phyloP scores from a whole-genome alignment of 2,797 vertebrate species.

The Sebastes miniatus region DNA sequence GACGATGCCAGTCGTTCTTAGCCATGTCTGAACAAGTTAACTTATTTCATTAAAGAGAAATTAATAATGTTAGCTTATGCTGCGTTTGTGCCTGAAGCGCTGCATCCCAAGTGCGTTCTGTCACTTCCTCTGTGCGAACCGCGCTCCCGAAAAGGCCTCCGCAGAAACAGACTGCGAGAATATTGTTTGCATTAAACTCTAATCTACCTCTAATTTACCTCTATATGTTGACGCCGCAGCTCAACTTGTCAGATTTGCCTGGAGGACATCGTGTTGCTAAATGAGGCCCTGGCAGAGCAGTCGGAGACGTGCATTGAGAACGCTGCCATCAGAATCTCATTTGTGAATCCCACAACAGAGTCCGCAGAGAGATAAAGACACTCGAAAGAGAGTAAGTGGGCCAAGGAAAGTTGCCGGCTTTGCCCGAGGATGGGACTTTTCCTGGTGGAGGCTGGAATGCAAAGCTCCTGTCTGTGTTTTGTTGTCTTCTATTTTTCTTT shows the following conservation, averaged over 20 bases:
- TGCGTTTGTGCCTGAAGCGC: conserved; percentile 45
- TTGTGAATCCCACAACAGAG: conserved; percentile 60
- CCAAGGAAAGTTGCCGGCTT: conserved; percentile 69
- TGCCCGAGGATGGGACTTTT: conserved; percentile 76
- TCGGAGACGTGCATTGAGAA: conserved; percentile 40
- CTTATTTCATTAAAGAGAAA: conserved; percentile 56
- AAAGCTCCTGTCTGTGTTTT: conserved; percentile 63
- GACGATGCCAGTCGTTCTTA: conserved; percentile 46
- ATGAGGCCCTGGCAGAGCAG: conserved; percentile 47
- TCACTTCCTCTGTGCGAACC: conserved; percentile 25
- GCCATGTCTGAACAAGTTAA: conserved; percentile 66
- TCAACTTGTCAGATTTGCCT: conserved; percentile 65
- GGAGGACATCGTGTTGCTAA: conserved; percentile 42
- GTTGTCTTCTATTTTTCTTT: conserved; percentile 70
- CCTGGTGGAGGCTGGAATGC: conserved; percentile 72
- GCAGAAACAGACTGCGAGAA: conserved; percentile 36
- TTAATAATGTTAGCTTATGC: conserved; percentile 49
- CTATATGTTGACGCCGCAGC: conserved; percentile 60
- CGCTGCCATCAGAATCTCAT: conserved; percentile 52
- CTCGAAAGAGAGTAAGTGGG: conserved; percentile 69
- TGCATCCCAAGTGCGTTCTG: conserved; percentile 28
- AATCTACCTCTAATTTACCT: conserved; percentile 64
- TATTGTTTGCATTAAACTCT: conserved; percentile 63
- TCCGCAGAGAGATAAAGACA: conserved; percentile 58
- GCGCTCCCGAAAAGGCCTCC: conserved; percentile 16